Percentiles rank a stretch among this genome's conserved stretches.
Conservation (phyloP, 2,113 vertebrate species). For the Pavo muticus region DNA sequence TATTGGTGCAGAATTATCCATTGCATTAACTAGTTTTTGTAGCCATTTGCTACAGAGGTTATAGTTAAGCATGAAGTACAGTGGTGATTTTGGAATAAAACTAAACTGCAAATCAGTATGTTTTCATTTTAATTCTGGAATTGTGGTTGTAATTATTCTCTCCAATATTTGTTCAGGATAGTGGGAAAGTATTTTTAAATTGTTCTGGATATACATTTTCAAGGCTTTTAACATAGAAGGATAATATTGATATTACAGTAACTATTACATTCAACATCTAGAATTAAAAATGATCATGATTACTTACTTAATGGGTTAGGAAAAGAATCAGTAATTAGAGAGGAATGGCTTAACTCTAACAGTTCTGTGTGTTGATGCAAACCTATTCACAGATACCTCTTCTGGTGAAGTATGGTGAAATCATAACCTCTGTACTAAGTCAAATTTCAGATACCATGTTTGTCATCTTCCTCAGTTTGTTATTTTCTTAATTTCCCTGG, state of each 20-base stretch:
- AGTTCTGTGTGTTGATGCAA: not conserved
- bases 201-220: not conserved
- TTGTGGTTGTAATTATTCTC: not conserved
- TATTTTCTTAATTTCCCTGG: not conserved
- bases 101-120: not conserved
- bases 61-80: not conserved
- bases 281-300: not conserved
- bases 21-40: not conserved
- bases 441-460: not conserved
- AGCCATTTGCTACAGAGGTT: not conserved
- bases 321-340: not conserved
- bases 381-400: not conserved
- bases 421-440: not conserved
- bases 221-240: not conserved
- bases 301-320: not conserved
- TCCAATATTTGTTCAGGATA: constrained; percentile 10
- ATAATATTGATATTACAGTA: not conserved
- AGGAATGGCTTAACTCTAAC: not conserved
- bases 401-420: not conserved
- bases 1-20: not conserved
- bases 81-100: not conserved
- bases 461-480: not conserved
- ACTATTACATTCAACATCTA: not conserved
- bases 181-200: constrained; percentile 2
- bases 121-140: constrained; percentile 15